These are phyloP conservation scores for Siniperca knerii DNA, from an alignment of 2,113 vertebrate genomes.

Conservation along the genomic window DNA sequence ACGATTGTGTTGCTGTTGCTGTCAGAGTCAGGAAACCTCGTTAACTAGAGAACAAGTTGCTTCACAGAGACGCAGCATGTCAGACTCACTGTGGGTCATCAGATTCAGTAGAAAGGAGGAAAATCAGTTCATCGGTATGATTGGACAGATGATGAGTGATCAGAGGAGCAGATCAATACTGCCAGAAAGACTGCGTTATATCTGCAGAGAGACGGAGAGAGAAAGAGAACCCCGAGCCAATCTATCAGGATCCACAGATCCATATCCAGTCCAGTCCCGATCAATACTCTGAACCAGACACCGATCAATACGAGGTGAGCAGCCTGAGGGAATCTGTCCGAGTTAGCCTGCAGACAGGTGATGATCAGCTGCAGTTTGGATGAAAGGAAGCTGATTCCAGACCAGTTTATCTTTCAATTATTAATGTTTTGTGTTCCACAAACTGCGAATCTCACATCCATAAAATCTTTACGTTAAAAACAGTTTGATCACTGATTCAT, in stretches of 20 bases:
- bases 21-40: too few relatives aligned
- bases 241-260: slow-evolving; percentile 5
- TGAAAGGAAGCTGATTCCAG: not conserved
- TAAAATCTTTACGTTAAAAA: too few relatives aligned
- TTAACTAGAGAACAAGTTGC: too few relatives aligned
- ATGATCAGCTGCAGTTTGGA: not conserved
- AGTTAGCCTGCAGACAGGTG: not conserved
- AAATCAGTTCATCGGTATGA: not conserved
- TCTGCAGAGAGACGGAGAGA: slow-evolving; percentile 3
- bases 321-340: not conserved
- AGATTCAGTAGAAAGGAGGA: not conserved
- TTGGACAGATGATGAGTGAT: not conserved
- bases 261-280: slow-evolving; percentile 5
- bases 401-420: not conserved
- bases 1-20: too few relatives aligned
- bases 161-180: not conserved
- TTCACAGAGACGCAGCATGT: too few relatives aligned
- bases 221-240: not conserved
- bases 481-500: too few relatives aligned
- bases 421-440: too few relatives aligned
- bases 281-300: slow-evolving; percentile 23
- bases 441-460: too few relatives aligned
- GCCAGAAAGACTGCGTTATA: not conserved
- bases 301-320: slow-evolving; percentile 2
- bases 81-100: not conserved